Evolutionary conservation across 2,797 vertebrate genomes (phyloP), one percentile per base, ranked within the genome.

Genomic region (Scyliorhinus canicula): DNA sequence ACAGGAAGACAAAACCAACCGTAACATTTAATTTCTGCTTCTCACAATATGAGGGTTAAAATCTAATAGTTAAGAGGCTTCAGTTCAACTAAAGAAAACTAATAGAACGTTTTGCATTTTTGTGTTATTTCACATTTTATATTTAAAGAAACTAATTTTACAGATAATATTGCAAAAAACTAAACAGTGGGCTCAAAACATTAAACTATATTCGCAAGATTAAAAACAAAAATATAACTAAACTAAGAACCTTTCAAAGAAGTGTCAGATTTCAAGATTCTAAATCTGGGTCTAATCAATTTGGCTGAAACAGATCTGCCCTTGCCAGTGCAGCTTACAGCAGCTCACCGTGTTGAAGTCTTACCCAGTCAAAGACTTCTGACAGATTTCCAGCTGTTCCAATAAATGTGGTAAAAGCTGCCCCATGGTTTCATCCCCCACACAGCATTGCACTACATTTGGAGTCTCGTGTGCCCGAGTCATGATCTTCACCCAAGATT

Each of bases 401-500:
- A 99, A 96, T 95, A 99, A 97, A 96, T 99, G 98, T 91, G 99
- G 98, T 85, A 99, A 97, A 65, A 99, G 96, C 95, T 99, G 98
- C 12, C 98, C 98, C 99, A 99, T 98, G 7, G 98, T 98, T 96
- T 99, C 99, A 95, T 99, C 99, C 60, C 98, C 98, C 26, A 98
- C 98, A 96, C 99, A 99, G 11, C 98, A 99, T 96, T 99, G 98
- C 57, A 99, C 97, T 44, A 99, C 98, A 31, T 97, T 99, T 44
- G 98, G 98, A 96, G 97, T 98, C 96, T 99, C 99, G 31, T 98
- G 99, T 12, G 99, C 98, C 95, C 98, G 97, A 19, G 97, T 98
- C 99, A 99, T 99, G 95, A 99, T 99, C 97, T 98, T 99, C 95
- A 99, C 98, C 99, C 99, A 99, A 0, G 99, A 98, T 96, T 99